Evolutionary conservation across 2,888 invertebrate genomes (phyloP).

Genomic region (Thecocarcelia acutangulata): DNA sequence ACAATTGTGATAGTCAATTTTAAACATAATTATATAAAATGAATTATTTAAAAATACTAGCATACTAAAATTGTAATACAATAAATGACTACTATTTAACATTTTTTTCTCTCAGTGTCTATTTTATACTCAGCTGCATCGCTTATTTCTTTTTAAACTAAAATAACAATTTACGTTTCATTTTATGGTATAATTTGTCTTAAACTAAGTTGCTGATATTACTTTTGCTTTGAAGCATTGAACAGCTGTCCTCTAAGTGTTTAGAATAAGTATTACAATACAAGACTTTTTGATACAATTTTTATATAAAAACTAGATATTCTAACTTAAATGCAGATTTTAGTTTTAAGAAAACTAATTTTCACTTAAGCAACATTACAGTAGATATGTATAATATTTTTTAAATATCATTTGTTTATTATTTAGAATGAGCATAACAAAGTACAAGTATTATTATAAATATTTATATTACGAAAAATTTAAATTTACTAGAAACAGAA

Average conservation of each 20-base stretch:
- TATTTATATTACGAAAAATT: constrained; percentile 70
- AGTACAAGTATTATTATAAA: constrained; percentile 76
- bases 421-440: constrained; percentile 77
- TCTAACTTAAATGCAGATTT: neutral
- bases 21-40: constrained; percentile 66
- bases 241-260: constrained; percentile 41
- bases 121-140: constrained; percentile 70
- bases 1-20: constrained; percentile 73
- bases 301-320: constrained; percentile 39
- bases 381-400: constrained; percentile 29
- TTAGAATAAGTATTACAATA: constrained; percentile 39
- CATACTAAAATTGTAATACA: neutral
- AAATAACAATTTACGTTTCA: constrained; percentile 6
- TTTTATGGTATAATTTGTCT: neutral
- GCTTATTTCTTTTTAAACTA: constrained; percentile 46
- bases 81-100: constrained; percentile 42
- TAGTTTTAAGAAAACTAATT: neutral
- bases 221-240: constrained; percentile 39
- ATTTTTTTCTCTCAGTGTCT: constrained; percentile 77
- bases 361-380: neutral
- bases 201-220: constrained; percentile 49
- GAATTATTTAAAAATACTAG: constrained; percentile 28
- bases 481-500: constrained; percentile 54
- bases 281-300: constrained; percentile 53
- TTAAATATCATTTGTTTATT: constrained; percentile 61